Evolutionary conservation across 1,140 invertebrate species (phyloP).

Genomic region (Leptestheria dahalacensis): DNA sequence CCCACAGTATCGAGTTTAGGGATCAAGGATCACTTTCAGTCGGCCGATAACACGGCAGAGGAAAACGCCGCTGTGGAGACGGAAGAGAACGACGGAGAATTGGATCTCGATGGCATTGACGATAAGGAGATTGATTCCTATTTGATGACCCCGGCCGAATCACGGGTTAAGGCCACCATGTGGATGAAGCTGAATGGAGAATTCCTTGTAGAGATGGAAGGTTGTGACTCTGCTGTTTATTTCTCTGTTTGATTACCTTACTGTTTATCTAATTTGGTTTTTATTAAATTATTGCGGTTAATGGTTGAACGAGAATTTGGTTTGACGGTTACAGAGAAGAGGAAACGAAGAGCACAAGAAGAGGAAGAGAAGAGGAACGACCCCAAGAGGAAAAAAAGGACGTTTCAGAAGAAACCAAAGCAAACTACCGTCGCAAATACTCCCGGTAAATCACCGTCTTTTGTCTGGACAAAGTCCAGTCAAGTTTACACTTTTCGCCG

Average conservation of each 20-base stretch:
- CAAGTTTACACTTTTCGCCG: no score
- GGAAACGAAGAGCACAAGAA: constrained; percentile 55
- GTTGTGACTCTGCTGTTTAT: constrained; percentile 26
- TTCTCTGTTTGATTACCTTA: background rate
- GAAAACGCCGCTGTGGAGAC: constrained; percentile 68
- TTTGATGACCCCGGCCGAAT: constrained; percentile 67
- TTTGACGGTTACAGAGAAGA: constrained; percentile 5
- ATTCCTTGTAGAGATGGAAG: constrained; percentile 65
- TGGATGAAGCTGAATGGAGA: constrained; percentile 74
- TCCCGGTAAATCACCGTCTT: constrained; percentile 42
- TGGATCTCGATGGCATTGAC: constrained; percentile 66
- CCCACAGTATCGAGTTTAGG: constrained; percentile 31
- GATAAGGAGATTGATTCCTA: constrained; percentile 76
- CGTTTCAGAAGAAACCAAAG: constrained; percentile 38
- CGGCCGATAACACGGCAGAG: constrained; percentile 43
- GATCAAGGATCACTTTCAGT: constrained; percentile 18
- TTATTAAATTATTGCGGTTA: background rate
- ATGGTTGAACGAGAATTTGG: background rate
- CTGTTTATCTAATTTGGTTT: background rate
- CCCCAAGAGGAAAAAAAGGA: constrained; percentile 31
- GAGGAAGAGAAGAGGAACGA: constrained; percentile 40
- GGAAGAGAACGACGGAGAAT: constrained; percentile 61
- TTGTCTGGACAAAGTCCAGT: no score
- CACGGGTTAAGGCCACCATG: constrained; percentile 54
- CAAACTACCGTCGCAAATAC: constrained; percentile 44